Conservation (phyloP, 2,888 invertebrate species). For the Calameuta filiformis region DNA sequence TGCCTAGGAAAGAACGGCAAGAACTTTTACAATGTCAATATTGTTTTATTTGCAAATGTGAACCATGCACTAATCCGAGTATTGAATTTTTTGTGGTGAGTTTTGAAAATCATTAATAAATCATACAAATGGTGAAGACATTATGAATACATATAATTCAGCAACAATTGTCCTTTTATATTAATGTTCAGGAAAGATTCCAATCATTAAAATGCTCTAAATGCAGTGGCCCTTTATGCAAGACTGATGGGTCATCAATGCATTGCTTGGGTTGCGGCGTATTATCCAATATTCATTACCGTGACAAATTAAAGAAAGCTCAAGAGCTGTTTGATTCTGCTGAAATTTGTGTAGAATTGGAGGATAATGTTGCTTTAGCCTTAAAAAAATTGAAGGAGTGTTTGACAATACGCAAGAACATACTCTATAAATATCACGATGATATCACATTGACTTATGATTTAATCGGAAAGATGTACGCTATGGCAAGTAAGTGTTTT, state of each 20-base stretch:
- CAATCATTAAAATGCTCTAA: conserved; percentile 62
- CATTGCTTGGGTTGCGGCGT: conserved; percentile 55
- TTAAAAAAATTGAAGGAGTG: conserved; percentile 64
- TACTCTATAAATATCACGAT: conserved; percentile 69
- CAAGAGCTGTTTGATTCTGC: conserved; percentile 46
- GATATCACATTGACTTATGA: conserved; percentile 66
- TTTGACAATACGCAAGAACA: conserved; percentile 64
- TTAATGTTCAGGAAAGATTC: conserved; percentile 59
- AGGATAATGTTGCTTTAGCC: conserved; percentile 54
- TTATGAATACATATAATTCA: neutral
- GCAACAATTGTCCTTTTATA: neutral
- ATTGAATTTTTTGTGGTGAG: conserved; percentile 50
- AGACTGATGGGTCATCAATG: conserved; percentile 41
- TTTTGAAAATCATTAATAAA: conserved; percentile 3
- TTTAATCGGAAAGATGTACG: conserved; percentile 69
- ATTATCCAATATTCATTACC: conserved; percentile 39
- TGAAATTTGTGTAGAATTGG: conserved; percentile 34
- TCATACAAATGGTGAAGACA: neutral
- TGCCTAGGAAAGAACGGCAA: conserved; percentile 72
- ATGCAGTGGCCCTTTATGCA: conserved; percentile 57
- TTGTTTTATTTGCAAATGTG: conserved; percentile 82
- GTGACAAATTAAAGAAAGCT: conserved; percentile 55
- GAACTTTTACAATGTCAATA: conserved; percentile 76
- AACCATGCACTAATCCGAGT: conserved; percentile 71
- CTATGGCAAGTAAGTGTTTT: conserved; percentile 65